Base-by-base conservation (phyloP, 2,888 invertebrate genomes). In the Chirona hameri region DNA sequence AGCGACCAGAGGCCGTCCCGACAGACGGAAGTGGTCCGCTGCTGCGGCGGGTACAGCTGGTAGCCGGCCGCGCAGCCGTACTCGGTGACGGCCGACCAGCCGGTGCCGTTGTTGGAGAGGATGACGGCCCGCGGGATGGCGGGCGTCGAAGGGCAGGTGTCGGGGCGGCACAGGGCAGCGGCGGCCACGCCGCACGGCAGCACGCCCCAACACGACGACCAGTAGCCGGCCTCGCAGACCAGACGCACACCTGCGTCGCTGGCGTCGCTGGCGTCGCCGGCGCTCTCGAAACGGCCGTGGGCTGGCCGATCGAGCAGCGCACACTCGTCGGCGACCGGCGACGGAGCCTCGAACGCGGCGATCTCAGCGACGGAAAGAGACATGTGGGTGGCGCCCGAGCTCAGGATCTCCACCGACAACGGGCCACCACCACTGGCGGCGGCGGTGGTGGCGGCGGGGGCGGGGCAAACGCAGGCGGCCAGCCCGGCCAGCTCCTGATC, bases 21-120 rank as follows among this genome's bases (percentile, higher is more conserved):
- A 27, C 65, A 65, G n/a, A 27, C 65, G 65, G 65, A n/a, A 0
- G 27, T 27, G 12, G 65, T 65, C 10, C 65, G n/a, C 27, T 65
- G 65, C 27, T 27, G 10, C n/a, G 7, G 0, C 27, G 65, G 65
- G 65, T 65, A 65, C 65, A 65, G 65, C 27, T 65, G n/a, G 65
- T 65, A 65, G 12, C 65, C 65, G 65, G 65, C 65, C n/a, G 65
- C n/a, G 65, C 65, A 65, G n/a, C 10, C 27, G 65, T 65, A 65
- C 65, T 65, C 65, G n/a, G 65, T 65, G 10, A 65, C 65, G n/a
- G 65, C 27, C 27, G 10, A 7, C 27, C 27, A 65, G n/a, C n/a
- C 27, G n/a, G 65, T 65, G 84, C 83, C 55, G 84, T 83, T 29
- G 82, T 80, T n/a, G 83, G 80, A 18, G 82, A 82, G 81, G 83